Evolutionary conservation across 2,113 vertebrate genomes (phyloP), one percentile per base, ranked within the genome.

Genomic region (Zosterops borbonicus): DNA sequence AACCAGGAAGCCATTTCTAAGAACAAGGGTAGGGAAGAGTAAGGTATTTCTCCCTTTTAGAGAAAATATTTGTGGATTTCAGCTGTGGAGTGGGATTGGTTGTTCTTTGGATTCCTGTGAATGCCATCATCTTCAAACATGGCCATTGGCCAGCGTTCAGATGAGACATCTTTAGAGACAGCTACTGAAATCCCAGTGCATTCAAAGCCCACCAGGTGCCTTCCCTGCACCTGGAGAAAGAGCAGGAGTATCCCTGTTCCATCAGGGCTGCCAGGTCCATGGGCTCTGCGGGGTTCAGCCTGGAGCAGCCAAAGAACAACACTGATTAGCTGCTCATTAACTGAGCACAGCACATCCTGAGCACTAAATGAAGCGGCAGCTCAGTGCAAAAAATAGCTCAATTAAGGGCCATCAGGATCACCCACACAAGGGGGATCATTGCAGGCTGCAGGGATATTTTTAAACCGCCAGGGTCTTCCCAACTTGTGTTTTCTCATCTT

Each of bases 311-410:
- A 39, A 49, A 81, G 83, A 91, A 62, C 86, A 85, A 37, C 63
- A 6, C 67, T 93, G 95, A 96, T 96, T 90, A 96, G 89, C 88
- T 90, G 94, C 95, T 94, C 95, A 86, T 94, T 96, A 95, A 69
- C 77, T 22, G 88, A 95, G 86, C 79, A 76, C 1, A 3, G 92
- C 85, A 93, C 95, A 94, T 94, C 87, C 84, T 92, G 84, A 94
- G 78, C 68, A 31, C 95, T 24, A 67, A 70, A 67, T 1, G 7
- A 95, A 78, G 68, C 88, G 76, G 95, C 85, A 53, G 71, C 71
- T 88, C 83, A 8, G 50, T 14, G 42, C 63, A 85, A 67, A 95
- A 92, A 91, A 77, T 67, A 96, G 83, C 75, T 28, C 80, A 76
- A 77, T 91, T 58, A 93, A 83, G 68, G 87, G 75, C 90, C 69